Percentiles rank a stretch among this genome's conserved stretches.
Evolutionary conservation across 2,888 invertebrate species (phyloP).

Genomic region (Apoda limacodes): DNA sequence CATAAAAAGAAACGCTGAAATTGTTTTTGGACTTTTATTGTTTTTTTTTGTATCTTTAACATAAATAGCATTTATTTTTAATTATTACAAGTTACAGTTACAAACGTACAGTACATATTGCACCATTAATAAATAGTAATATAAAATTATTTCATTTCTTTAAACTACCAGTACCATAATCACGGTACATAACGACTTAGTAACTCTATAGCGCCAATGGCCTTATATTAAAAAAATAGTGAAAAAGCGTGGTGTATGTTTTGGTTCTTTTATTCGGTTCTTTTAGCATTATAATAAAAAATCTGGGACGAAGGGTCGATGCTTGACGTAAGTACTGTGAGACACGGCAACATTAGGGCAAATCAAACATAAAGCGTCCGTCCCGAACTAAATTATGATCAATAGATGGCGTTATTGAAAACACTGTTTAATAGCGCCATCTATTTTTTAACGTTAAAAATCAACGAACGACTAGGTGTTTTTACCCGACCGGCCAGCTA

Average conservation of each 20-base stretch:
- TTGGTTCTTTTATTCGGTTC: conserved; percentile 63
- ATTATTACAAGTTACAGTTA: conserved; percentile 65
- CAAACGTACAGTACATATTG: conserved; percentile 63
- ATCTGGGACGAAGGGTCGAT: conserved; percentile 55
- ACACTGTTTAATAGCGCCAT: conserved; percentile 26
- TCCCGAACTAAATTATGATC: conserved; percentile 33
- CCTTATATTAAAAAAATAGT: conserved; percentile 58
- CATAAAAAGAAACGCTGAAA: conserved; percentile 39
- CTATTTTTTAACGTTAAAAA: conserved; percentile 29
- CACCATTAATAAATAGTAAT: conserved; percentile 65
- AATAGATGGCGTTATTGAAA: conserved; percentile 29
- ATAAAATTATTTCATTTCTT: conserved; percentile 62
- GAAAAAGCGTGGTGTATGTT: conserved; percentile 52
- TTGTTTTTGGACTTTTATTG: conserved; percentile 65
- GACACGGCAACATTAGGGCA: conserved; percentile 61
- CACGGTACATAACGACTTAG: conserved; percentile 41
- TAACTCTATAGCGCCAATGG: conserved; percentile 46
- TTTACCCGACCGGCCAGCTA: conserved; percentile 56
- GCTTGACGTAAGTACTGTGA: conserved; percentile 41
- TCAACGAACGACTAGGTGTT: conserved; percentile 64
- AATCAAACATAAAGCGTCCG: conserved; percentile 54
- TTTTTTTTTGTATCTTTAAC: conserved; percentile 66
- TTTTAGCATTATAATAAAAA: conserved; percentile 44
- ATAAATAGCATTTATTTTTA: conserved; percentile 70
- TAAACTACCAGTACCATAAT: conserved; percentile 53